Conservation (phyloP, 2,113 vertebrate species). For the Cisticola juncidis region DNA sequence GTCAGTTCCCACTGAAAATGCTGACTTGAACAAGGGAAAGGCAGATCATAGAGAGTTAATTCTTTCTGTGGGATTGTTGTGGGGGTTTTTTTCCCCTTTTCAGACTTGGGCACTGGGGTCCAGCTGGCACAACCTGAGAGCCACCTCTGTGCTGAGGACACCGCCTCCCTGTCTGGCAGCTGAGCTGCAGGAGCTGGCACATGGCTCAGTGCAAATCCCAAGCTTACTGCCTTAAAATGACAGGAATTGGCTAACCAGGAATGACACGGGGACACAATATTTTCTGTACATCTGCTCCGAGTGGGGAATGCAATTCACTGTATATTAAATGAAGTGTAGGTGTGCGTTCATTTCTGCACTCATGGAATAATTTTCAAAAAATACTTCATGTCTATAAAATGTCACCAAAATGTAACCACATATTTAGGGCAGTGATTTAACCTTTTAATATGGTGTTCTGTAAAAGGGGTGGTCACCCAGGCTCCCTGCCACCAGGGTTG, state of each 20-base stretch:
- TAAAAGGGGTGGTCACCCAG: neutral
- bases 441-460: neutral
- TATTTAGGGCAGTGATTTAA: neutral
- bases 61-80: neutral
- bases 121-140: neutral
- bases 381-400: neutral
- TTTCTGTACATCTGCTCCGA: neutral
- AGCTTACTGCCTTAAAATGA: neutral
- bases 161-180: neutral
- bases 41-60: neutral
- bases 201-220: neutral
- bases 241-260: neutral
- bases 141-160: neutral
- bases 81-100: accelerated
- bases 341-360: neutral
- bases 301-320: neutral
- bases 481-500: neutral
- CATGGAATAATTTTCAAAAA: neutral
- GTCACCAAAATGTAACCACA: neutral
- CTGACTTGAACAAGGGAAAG: neutral
- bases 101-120: neutral
- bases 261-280: neutral
- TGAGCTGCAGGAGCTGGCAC: neutral
- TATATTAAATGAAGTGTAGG: conserved; percentile 16
- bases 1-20: neutral